Evolutionary conservation across 1,140 invertebrate species (phyloP), one percentile per base, ranked within the genome.

Genomic region (Dinoponera quadriceps): DNA sequence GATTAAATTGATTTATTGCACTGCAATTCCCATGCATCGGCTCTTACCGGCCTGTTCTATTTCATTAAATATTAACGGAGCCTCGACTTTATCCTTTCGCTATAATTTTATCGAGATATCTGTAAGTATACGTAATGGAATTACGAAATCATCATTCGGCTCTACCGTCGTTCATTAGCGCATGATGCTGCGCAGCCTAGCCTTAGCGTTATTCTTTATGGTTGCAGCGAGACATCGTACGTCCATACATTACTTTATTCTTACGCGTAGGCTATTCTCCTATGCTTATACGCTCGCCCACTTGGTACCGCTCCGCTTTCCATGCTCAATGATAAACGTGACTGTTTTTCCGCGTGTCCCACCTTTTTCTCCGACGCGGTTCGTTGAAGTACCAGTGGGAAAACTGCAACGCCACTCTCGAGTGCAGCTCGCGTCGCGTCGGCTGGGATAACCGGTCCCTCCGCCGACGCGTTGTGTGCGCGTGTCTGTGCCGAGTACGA

Each of bases 251-350:
- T 88, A 84, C 55, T 85, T 82, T 85, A 68, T 87, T 62, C 57
- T 85, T 85, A 85, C 59, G 68, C 44, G 69, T 38, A 48, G 54
- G 65, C 51, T 49, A 72, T 87, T 78, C 66, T 62, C 57, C 65
- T 68, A 29, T 54, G 54, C 62, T 86, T 73, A 59, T 81, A 63
- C 71, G 0, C 25, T 80, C 73, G 48, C 22, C 44, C 7, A 13
- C 59, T 22, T 87, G 49, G 33, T 55, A 38, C 48, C 48, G 48
- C 48, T 84, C 54, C 22, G 78, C 66, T 38, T 54, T 25, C 57
- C n/a, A n/a, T 44, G 38, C 74, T 60, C 80, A 54, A 85, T 88
- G 86, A 89, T 88, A 89, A 89, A 89, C 84, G 74, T 38, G 74
- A 81, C 83, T 88, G 86, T 86, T 89, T 87, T 87, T 87, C 85